Evolutionary conservation across 2,113 vertebrate species (phyloP), one percentile per base, ranked within the genome.

Genomic region (Sebastes schlegelii): DNA sequence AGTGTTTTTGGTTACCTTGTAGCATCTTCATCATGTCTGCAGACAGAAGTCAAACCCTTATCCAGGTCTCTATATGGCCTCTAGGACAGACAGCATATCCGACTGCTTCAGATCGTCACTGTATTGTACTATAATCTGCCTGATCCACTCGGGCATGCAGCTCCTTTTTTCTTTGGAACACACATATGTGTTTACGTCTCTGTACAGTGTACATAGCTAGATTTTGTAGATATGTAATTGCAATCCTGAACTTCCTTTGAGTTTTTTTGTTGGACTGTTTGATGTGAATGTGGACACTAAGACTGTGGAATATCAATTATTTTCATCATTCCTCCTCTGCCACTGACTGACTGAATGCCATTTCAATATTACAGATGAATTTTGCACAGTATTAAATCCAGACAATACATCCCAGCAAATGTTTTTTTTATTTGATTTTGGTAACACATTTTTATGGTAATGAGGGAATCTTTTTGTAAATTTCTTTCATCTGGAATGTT

Each of bases 131-230:
- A 94, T 95, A 93, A 83, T 80, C 95, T 95, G 93, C 95, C 95
- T 96, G 96, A 94, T 83, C 11, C 85, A 87, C 93, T 93, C 93
- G 95, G 95, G 93, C 94, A 94, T 91, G 70, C 58, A 68, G 40
- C 73, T 71, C 49, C 11, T 13, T 48, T 65, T 79, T 60, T 79
- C 90, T 96, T 96, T 97, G 95, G 96, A 96, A 95, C 86, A 96
- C 94, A 95, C 97, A 95, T 97, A 96, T 94, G 93, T 96, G 93
- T 96, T 96, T 14, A 65, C 79, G 94, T 94, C 86, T 96, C 95
- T 97, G 97, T 97, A 97, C 95, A 96, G 92, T 98, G 97, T 98
- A 98, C 91, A 98, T 97, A 97, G 60, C 90, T 92, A 93, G 94
- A 95, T 96, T 97, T 97, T 97, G 96, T 97, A 98, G 96, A 97